Base-by-base conservation (phyloP, 2,888 invertebrate genomes). In the Celastrina argiolus region DNA sequence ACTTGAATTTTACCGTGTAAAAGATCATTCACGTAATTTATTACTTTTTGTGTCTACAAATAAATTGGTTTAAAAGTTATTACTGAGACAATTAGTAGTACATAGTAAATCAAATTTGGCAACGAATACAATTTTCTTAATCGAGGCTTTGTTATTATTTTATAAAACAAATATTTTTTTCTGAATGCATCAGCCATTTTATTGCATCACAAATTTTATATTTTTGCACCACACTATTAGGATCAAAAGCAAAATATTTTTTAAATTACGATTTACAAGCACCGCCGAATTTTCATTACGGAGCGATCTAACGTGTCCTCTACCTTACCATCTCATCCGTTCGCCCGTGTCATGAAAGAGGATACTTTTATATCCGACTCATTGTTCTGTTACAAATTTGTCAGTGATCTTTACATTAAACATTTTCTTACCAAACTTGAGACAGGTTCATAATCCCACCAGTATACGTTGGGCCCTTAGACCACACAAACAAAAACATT, bases 371-470 rank as follows among this genome's bases (percentile, higher is more conserved):
- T 88, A 88, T 88, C 89, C 88, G 84, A 90, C 84, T 89, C 90
- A 90, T 90, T 91, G 90, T 90, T 88, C 89, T 90, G 91, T 90
- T 89, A 90, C 89, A 91, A 91, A 91, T 90, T 90, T 90, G 90
- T 91, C 89, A 91, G 89, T 86, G 90, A 91, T 91, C 90, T 89
- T 89, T 82, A 88, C 87, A 90, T 87, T 84, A 84, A 88, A 88
- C 85, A 87, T 88, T 90, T 89, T 87, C 82, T 81, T 86, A 85
- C 84, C 83, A 84, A 90, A 89, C 81, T 83, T 83, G 87, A 90
- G 84, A 82, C 76, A 86, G 84, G 86, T 81, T 82, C 82, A 90
- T 91, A 91, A 89, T 90, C 88, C 80, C 77, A 76, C 78, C 80
- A 77, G 81, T 84, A 84, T 81, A 80, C 83, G 82, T 84, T 85